Evolutionary conservation across 2,797 vertebrate genomes (phyloP).

Genomic region (Rhynchonycteris naso): DNA sequence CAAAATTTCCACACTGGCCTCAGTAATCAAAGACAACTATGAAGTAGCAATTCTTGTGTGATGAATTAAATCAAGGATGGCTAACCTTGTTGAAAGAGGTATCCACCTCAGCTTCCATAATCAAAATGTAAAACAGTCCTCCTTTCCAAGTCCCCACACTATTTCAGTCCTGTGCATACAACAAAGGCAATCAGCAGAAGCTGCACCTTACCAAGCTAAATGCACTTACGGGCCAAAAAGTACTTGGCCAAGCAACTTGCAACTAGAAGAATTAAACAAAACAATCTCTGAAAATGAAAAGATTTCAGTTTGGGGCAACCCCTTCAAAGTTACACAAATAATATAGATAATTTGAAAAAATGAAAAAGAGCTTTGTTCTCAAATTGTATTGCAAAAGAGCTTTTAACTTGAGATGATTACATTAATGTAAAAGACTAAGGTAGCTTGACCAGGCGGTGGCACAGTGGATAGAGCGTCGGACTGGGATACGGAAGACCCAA

Average conservation of each 20-base stretch:
- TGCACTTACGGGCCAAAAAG: background rate
- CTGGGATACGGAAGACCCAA: too few relatives aligned
- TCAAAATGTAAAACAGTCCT: background rate
- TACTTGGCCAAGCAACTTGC: background rate
- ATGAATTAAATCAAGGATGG: background rate
- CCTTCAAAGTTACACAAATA: background rate
- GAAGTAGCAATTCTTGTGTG: background rate
- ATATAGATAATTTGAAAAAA: constrained; percentile 3
- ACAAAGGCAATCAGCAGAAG: constrained; percentile 30
- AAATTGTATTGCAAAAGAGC: background rate
- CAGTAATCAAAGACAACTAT: background rate
- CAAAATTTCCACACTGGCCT: background rate
- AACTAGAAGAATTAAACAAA: constrained; percentile 41
- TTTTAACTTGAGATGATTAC: background rate
- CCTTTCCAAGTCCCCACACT: background rate
- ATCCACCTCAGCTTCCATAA: constrained; percentile 38
- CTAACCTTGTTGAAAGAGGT: background rate
- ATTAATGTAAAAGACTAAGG: background rate
- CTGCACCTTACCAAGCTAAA: constrained; percentile 20
- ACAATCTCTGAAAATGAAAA: background rate
- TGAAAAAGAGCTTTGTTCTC: constrained; percentile 13
- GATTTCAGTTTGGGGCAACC: background rate
- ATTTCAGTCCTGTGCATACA: background rate
- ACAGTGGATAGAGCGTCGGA: too few relatives aligned
- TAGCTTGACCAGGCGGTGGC: too few relatives aligned